phyloP scores from a whole-genome alignment of 2,113 vertebrate genomes.

The Rissa tridactyla region DNA sequence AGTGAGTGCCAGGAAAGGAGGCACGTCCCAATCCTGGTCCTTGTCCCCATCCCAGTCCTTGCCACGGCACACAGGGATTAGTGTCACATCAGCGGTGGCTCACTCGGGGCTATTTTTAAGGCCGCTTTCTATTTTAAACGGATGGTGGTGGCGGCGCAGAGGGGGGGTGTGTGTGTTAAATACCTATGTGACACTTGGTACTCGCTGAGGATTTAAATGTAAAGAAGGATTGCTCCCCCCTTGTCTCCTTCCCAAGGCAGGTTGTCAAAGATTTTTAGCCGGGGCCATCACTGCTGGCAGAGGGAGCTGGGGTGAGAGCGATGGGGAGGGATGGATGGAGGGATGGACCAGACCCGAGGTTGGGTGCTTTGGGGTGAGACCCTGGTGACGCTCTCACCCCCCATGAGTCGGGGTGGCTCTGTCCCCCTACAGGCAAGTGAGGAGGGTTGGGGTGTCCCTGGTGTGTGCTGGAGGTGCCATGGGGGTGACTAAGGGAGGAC shows the following conservation, averaged over 20 bases:
- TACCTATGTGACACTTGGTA: background rate
- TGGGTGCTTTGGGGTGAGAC: background rate
- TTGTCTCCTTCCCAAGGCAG: background rate
- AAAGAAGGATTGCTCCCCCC: background rate
- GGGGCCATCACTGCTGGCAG: background rate
- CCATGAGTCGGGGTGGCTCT: background rate
- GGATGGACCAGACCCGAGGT: background rate
- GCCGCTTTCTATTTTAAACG: background rate
- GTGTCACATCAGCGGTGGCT: background rate
- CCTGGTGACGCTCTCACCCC: background rate
- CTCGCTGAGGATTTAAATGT: background rate
- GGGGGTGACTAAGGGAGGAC: background rate
- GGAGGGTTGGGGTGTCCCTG: background rate
- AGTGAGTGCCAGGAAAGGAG: background rate
- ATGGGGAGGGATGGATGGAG: background rate
- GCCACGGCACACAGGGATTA: background rate
- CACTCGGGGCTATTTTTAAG: background rate
- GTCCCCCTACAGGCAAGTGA: background rate
- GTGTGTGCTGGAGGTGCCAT: background rate
- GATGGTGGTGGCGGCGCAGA: background rate
- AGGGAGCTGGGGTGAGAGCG: background rate
- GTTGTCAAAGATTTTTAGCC: background rate
- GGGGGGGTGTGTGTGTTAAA: background rate
- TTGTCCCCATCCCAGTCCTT: background rate
- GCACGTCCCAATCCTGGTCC: background rate